phyloP scores from a whole-genome alignment of 35 echinoderm and acorn worm species.

The Anneissia japonica region DNA sequence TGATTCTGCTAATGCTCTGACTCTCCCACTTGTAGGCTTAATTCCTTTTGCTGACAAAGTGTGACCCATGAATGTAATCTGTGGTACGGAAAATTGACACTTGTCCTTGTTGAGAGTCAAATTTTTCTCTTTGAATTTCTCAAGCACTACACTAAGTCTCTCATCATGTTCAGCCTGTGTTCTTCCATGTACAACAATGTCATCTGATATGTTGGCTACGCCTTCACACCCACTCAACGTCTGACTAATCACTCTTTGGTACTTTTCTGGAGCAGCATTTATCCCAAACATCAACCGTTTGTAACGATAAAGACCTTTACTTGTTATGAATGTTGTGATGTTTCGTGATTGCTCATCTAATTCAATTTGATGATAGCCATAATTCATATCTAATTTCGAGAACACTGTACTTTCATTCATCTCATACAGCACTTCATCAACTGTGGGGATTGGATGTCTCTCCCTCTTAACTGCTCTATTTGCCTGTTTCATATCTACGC shows the following conservation, averaged over 20 bases:
- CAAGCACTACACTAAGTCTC: constrained; percentile 27
- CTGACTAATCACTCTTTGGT: constrained; percentile 61
- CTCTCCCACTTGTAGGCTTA: constrained; percentile 38
- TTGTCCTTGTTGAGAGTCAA: constrained; percentile 51
- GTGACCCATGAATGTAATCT: constrained; percentile 57
- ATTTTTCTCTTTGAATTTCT: constrained; percentile 39
- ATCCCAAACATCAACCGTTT: constrained; percentile 64
- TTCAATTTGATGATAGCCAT: constrained; percentile 68
- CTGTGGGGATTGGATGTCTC: constrained; percentile 60
- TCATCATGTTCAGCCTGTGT: constrained; percentile 38
- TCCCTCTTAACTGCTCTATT: constrained; percentile 48
- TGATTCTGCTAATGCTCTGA: constrained; percentile 26
- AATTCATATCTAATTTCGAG: constrained; percentile 66
- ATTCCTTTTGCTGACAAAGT: constrained; percentile 48
- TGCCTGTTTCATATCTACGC: constrained; percentile 61
- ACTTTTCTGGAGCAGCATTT: constrained; percentile 52
- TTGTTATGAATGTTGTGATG: constrained; percentile 67
- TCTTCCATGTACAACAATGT: constrained; percentile 54
- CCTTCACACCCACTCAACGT: constrained; percentile 46
- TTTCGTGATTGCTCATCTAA: constrained; percentile 38
- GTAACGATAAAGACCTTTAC: constrained; percentile 55
- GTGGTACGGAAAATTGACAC: constrained; percentile 37
- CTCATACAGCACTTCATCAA: constrained; percentile 58
- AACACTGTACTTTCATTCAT: constrained; percentile 62
- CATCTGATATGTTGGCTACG: constrained; percentile 68